These are phyloP conservation scores for Anableps anableps DNA, from an alignment of 2,797 vertebrate genomes.

Conservation along the genomic window DNA sequence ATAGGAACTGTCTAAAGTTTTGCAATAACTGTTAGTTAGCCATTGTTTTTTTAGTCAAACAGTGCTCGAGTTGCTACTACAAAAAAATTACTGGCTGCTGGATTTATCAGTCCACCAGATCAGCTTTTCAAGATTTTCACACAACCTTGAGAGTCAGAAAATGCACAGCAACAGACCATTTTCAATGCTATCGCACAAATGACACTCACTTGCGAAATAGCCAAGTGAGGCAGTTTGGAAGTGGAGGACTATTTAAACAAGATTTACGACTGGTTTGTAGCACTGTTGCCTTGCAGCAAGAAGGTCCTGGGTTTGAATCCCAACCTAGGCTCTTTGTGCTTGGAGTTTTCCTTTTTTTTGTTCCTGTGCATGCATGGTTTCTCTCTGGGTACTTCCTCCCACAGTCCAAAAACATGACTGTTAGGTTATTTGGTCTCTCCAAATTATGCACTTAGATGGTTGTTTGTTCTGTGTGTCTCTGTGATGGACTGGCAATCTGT, in stretches of 20 bases:
- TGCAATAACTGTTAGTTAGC: too few relatives aligned
- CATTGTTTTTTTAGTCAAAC: too few relatives aligned
- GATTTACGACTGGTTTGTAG: neutral
- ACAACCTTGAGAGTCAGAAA: neutral
- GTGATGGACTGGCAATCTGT: neutral
- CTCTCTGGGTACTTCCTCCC: neutral
- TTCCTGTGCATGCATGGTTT: too few relatives aligned
- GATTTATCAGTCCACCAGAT: neutral
- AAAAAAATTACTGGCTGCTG: neutral
- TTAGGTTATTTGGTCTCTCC: neutral
- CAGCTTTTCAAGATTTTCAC: neutral
- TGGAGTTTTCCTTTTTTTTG: too few relatives aligned
- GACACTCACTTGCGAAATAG: neutral
- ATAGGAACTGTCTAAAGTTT: neutral
- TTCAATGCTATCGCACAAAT: neutral
- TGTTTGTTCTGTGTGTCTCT: neutral
- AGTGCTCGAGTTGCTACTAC: neutral
- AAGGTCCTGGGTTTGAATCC: neutral
- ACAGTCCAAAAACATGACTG: neutral
- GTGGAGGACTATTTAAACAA: neutral
- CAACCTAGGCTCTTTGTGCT: too few relatives aligned
- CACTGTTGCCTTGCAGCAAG: neutral
- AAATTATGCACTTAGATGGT: neutral
- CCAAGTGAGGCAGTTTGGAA: neutral
- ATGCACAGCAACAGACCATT: neutral